Evolutionary conservation across 2,888 invertebrate genomes (phyloP).

Genomic region (Drosophila mettleri): DNA sequence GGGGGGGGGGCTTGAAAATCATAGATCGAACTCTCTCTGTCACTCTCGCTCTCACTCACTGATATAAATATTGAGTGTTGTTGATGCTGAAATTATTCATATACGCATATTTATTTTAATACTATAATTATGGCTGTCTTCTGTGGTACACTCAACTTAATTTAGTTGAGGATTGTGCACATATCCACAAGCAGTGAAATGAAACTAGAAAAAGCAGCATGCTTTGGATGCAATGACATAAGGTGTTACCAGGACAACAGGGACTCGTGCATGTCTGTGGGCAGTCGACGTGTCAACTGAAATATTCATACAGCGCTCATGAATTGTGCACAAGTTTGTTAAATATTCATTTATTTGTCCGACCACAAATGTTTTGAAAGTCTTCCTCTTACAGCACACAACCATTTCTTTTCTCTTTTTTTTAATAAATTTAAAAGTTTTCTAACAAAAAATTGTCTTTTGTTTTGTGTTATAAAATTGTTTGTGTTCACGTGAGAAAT

Average conservation of each 20-base stretch:
- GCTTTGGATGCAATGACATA: slow-evolving; percentile 1
- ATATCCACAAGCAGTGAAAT: slow-evolving; percentile 6
- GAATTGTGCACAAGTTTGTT: slow-evolving; percentile 70
- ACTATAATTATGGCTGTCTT: neutral
- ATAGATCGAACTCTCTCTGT: too few relatives aligned
- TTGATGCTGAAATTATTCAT: too few relatives aligned
- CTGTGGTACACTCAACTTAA: too few relatives aligned
- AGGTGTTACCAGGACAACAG: slow-evolving; percentile 5
- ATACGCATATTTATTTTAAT: slow-evolving; percentile 3
- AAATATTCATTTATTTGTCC: slow-evolving; percentile 75
- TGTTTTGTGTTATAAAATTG: too few relatives aligned
- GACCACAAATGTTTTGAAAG: slow-evolving; percentile 61
- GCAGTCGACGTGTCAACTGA: slow-evolving; percentile 37
- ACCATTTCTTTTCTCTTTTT: neutral
- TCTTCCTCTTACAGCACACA: slow-evolving; percentile 11
- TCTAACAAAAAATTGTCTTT: too few relatives aligned
- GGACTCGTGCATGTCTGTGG: slow-evolving; percentile 11
- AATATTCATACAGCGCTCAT: slow-evolving; percentile 65
- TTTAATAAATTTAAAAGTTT: too few relatives aligned
- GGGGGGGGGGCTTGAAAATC: neutral
- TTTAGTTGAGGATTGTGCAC: neutral
- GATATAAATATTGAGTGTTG: too few relatives aligned
- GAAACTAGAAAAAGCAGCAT: slow-evolving; percentile 3
- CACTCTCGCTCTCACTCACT: too few relatives aligned
- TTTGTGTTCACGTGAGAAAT: neutral